Evolutionary conservation across 2,113 vertebrate genomes (phyloP).

Genomic region (Oplegnathus fasciatus): DNA sequence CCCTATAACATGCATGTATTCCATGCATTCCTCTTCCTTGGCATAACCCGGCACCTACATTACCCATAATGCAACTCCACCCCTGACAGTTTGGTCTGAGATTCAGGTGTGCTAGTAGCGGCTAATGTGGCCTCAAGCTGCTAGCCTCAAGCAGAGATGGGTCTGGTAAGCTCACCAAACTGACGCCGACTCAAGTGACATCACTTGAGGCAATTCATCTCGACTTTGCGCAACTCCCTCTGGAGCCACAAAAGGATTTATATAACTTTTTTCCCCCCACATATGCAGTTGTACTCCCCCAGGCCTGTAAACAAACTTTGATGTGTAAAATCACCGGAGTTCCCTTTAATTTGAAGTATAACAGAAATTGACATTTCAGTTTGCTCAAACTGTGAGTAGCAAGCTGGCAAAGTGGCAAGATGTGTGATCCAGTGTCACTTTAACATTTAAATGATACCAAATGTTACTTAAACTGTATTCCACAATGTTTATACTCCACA

Average conservation of each 20-base stretch:
- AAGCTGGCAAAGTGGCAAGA: background rate
- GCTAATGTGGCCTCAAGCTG: background rate
- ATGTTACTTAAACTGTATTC: background rate
- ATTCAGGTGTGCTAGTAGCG: background rate
- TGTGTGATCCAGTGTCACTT: background rate
- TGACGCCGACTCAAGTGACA: background rate
- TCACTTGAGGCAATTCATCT: background rate
- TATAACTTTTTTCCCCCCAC: background rate
- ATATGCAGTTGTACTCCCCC: background rate
- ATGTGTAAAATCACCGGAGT: background rate
- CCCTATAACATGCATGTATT: no score
- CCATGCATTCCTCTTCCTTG: no score
- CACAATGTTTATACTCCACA: slow-evolving; percentile 4
- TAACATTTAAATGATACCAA: background rate
- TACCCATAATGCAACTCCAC: no score
- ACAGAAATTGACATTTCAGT: background rate
- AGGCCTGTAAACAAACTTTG: background rate
- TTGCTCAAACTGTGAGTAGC: background rate
- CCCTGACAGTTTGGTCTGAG: no score
- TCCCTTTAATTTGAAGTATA: background rate
- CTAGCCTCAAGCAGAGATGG: background rate
- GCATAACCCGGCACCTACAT: no score
- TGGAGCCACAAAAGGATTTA: background rate
- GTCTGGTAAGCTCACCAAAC: background rate
- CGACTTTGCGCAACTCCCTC: background rate